These are phyloP conservation scores for Calliscelio sp. DNA, from an alignment of 2,888 invertebrate genomes.

Conservation along the genomic window DNA sequence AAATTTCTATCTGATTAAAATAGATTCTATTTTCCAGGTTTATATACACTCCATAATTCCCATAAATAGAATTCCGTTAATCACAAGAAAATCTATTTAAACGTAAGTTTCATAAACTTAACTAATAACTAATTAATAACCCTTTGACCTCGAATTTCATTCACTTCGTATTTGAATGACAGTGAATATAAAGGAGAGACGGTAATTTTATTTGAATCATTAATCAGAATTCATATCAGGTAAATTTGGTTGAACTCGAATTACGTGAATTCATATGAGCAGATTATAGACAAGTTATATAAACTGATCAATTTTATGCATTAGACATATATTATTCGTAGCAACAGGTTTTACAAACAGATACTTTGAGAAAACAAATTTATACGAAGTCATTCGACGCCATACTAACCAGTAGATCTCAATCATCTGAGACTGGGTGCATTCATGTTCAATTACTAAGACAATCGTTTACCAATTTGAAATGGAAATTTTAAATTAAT, in stretches of 20 bases:
- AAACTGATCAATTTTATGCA: slow-evolving; percentile 26
- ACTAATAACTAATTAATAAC: no score
- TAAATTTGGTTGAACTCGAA: background rate
- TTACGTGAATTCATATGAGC: slow-evolving; percentile 15
- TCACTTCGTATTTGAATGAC: no score
- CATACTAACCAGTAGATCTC: background rate
- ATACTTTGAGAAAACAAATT: slow-evolving; percentile 7
- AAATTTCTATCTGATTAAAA: no score
- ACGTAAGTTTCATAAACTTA: no score
- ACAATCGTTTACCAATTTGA: no score
- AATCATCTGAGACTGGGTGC: background rate
- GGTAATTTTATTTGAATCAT: background rate
- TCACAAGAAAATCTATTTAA: no score
- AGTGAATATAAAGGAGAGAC: background rate
- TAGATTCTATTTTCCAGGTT: no score
- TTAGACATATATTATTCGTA: slow-evolving; percentile 24
- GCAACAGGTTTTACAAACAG: slow-evolving; percentile 20
- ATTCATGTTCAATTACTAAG: background rate
- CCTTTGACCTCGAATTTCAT: no score
- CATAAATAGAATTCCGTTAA: no score
- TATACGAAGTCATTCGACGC: slow-evolving; percentile 18
- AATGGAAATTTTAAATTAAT: no score
- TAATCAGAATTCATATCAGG: slow-evolving; percentile 5
- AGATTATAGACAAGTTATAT: slow-evolving; percentile 11
- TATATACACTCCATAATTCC: no score